Evolutionary conservation across 2,888 invertebrate species (phyloP).

Genomic region (Rutpela maculata): DNA sequence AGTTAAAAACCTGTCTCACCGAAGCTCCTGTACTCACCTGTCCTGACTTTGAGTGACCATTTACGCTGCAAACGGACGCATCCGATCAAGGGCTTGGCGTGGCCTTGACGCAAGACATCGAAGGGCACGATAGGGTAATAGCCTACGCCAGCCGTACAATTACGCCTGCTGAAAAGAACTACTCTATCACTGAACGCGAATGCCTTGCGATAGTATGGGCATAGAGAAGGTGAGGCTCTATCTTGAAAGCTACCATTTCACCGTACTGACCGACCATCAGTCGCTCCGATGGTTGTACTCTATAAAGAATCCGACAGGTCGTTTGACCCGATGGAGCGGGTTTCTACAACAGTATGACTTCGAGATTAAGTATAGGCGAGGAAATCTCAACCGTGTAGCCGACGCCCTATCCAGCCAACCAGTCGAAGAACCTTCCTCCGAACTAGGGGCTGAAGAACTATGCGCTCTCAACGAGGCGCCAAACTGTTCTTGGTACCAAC

Average conservation of each 20-base stretch:
- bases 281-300: not conserved
- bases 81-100: not conserved
- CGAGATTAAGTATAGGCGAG: not conserved
- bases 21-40: conserved; percentile 23
- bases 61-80: not conserved
- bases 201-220: not conserved
- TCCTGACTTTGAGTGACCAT: not conserved
- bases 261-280: not conserved
- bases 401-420: not conserved
- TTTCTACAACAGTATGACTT: not conserved
- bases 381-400: not conserved
- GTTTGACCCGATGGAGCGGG: not conserved
- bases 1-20: conserved; percentile 16
- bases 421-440: no score
- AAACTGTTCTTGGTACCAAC: no score
- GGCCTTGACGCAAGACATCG: not conserved
- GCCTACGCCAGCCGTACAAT: conserved; percentile 27
- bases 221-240: conserved; percentile 2
- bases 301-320: not conserved
- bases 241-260: not conserved
- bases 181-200: not conserved
- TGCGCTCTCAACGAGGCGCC: no score
- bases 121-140: conserved; percentile 1
- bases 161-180: conserved; percentile 17
- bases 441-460: no score